Evolutionary conservation across 2,888 invertebrate species (phyloP).

Genomic region (Tipula unca): DNA sequence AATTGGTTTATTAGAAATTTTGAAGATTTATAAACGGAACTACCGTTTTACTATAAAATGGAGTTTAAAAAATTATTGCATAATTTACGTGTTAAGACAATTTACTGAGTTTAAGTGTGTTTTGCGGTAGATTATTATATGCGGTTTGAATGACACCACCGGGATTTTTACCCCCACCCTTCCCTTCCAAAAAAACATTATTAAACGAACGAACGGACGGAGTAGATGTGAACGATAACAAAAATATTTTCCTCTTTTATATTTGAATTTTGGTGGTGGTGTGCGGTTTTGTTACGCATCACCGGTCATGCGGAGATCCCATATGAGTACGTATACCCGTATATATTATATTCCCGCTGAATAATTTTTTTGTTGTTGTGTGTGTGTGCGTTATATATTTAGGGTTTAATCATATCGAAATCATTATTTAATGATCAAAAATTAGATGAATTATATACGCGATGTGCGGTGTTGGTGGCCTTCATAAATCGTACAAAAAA

Average conservation of each 20-base stretch:
- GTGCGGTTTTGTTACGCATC: constrained; percentile 15
- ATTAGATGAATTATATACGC: neutral
- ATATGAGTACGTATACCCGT: neutral
- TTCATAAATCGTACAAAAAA: neutral
- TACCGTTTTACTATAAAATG: too few relatives aligned
- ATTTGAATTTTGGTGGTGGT: neutral
- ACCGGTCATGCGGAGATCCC: neutral
- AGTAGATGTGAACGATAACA: neutral
- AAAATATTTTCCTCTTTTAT: neutral
- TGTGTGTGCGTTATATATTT: neutral
- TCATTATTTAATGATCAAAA: neutral
- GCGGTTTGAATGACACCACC: neutral
- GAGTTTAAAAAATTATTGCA: too few relatives aligned
- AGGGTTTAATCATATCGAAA: neutral
- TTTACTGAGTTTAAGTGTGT: neutral
- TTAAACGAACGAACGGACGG: neutral
- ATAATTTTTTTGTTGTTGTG: too few relatives aligned
- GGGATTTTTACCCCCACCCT: neutral
- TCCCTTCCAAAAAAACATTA: neutral
- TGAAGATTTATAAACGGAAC: too few relatives aligned
- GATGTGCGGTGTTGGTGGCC: neutral
- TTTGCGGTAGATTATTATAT: neutral
- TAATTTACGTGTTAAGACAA: too few relatives aligned
- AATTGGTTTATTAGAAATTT: too few relatives aligned
- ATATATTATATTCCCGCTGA: neutral